Evolutionary conservation across 1,140 invertebrate species (phyloP).

Genomic region (Schlechtendalia chinensis): DNA sequence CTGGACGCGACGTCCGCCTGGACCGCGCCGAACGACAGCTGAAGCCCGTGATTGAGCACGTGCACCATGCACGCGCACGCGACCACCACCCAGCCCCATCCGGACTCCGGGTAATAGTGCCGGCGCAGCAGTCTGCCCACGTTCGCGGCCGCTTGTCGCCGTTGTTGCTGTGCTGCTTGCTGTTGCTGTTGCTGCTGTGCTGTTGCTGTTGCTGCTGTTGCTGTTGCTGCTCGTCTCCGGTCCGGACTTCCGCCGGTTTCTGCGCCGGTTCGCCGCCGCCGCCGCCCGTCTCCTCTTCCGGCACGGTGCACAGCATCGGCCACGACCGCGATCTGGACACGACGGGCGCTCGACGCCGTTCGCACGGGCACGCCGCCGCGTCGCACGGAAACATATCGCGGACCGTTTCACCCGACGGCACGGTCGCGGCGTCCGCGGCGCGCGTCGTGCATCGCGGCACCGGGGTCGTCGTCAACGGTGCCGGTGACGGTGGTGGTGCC

Average conservation of each 20-base stretch:
- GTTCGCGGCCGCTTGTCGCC: background rate
- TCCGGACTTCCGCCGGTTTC: background rate
- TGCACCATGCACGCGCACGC: constrained; percentile 67
- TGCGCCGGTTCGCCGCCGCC: background rate
- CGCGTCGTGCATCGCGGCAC: no score
- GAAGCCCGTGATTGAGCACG: constrained; percentile 66
- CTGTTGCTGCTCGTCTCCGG: background rate
- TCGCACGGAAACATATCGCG: background rate
- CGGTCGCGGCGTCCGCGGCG: no score
- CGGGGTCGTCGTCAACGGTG: no score
- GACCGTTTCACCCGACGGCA: no score
- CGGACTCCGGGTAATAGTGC: constrained; percentile 76
- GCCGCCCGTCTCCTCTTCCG: constrained; percentile 1
- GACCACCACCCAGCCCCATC: constrained; percentile 77
- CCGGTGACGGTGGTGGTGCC: background rate
- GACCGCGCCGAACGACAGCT: constrained; percentile 58
- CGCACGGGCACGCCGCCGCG: constrained; percentile 13
- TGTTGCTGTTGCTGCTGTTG: background rate
- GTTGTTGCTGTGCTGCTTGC: background rate
- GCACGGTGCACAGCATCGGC: constrained; percentile 38
- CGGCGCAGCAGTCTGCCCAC: constrained; percentile 53
- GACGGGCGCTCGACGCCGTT: background rate
- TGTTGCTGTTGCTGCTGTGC: background rate
- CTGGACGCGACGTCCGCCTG: constrained; percentile 5
- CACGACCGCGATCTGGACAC: constrained; percentile 24